phyloP scores from a whole-genome alignment of 2,888 invertebrate genomes.

The Campoletis raptor region DNA sequence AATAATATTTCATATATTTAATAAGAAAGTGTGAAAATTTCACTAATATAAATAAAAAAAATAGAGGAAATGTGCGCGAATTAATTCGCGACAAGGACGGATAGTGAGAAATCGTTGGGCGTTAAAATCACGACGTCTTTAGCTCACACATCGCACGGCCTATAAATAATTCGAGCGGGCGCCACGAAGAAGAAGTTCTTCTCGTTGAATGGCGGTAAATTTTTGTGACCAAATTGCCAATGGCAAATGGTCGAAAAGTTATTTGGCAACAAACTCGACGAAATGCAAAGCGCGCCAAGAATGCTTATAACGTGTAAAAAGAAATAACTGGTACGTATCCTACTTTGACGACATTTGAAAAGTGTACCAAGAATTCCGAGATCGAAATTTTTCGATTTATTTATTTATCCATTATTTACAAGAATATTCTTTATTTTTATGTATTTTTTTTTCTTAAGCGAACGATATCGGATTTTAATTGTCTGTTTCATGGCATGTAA shows the following conservation, averaged over 20 bases:
- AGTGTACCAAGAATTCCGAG: background rate
- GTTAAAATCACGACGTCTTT: conserved; percentile 36
- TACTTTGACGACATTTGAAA: background rate
- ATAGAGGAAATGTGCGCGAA: conserved; percentile 22
- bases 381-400: background rate
- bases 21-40: background rate
- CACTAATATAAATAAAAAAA: conserved; percentile 4
- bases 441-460: too few species aligned
- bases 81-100: conserved; percentile 9
- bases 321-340: background rate
- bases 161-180: conserved; percentile 51
- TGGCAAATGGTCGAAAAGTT: conserved; percentile 36
- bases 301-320: background rate
- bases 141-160: conserved; percentile 1
- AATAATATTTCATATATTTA: background rate
- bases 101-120: conserved; percentile 25
- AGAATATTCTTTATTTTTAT: too few species aligned
- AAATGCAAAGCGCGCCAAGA: conserved; percentile 35
- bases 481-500: too few species aligned
- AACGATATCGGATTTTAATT: too few species aligned
- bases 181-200: conserved; percentile 18
- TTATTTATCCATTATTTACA: background rate
- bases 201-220: conserved; percentile 39
- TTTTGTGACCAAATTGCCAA: conserved; percentile 43
- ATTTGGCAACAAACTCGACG: conserved; percentile 33